Evolutionary conservation across 2,888 invertebrate genomes (phyloP), one percentile per base, ranked within the genome.

Genomic region (Ormyrus pomaceus): DNA sequence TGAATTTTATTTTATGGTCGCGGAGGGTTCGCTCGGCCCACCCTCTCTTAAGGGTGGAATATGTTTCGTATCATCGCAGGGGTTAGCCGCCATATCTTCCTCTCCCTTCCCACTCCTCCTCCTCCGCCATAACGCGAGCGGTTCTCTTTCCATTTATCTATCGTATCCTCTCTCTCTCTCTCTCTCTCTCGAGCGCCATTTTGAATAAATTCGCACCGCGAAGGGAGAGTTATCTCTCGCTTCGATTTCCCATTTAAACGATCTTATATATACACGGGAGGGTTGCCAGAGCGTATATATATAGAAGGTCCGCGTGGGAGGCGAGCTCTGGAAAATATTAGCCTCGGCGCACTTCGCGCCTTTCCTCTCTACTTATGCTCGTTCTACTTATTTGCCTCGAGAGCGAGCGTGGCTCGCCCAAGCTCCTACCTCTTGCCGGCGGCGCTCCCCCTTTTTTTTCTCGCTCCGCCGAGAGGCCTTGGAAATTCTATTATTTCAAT

Each of bases 191-290:
- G n/a, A 8, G 69, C 88, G 90, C 90, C 90, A 91, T 91, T 91
- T 91, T 90, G 90, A 90, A 90, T 90, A 89, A 87, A 90, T 90
- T 90, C 89, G 86, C 90, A 86, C 88, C 61, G 48, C 10, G 46
- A 82, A 83, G 87, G 88, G 88, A 89, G 88, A 90, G 89, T 90
- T 90, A 90, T 90, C 89, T 90, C 86, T 46, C 88, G 90, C 89
- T 90, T 90, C 90, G 90, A 90, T 90, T 90, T 90, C 87, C 89
- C 89, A 90, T 90, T 90, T 89, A 89, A 90, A 87, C 88, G 88
- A 88, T 90, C 89, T 89, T 86, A 88, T 87, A 85, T 86, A 85
- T 82, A 79, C 77, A 79, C 61, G 58, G 78, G 80, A 79, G 73
- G 75, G 77, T 80, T 73, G 78, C 73, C 70, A 72, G 9, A 13